A percentile compares a stretch with the other conserved stretches of the same genome.
Evolutionary conservation across 2,113 vertebrate genomes (phyloP).

Genomic region (Myiopsitta monachus): DNA sequence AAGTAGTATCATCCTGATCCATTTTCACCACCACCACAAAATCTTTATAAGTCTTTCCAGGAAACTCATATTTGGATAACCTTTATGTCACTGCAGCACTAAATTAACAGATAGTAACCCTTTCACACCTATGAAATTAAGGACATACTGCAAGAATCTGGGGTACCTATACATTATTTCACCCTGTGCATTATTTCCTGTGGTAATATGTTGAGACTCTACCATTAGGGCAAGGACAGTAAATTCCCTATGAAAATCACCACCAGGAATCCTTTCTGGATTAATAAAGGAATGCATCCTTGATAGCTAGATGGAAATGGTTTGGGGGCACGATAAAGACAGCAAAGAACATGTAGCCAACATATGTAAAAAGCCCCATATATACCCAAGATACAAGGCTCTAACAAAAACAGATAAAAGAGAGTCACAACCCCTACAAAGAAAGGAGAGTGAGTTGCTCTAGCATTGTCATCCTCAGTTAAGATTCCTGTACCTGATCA

Average conservation of each 20-base stretch:
- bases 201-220: neutral
- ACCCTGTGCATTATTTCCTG: neutral
- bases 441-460: neutral
- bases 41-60: neutral
- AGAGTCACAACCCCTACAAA: neutral
- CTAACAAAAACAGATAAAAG: neutral
- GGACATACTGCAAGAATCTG: neutral
- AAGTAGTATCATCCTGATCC: neutral
- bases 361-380: neutral
- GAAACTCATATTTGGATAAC: neutral
- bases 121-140: neutral
- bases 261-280: neutral
- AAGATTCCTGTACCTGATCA: neutral
- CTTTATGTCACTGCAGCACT: neutral
- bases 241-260: neutral
- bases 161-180: neutral
- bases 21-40: neutral
- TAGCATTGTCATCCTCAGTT: neutral
- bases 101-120: neutral
- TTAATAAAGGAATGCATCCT: neutral
- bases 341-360: neutral
- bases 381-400: neutral
- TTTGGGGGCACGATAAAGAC: neutral
- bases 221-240: neutral
- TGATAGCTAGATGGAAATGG: neutral